A percentile compares a stretch with the other conserved stretches of the same genome.
phyloP scores from a whole-genome alignment of 2,797 vertebrate genomes.

The Karalla daura region DNA sequence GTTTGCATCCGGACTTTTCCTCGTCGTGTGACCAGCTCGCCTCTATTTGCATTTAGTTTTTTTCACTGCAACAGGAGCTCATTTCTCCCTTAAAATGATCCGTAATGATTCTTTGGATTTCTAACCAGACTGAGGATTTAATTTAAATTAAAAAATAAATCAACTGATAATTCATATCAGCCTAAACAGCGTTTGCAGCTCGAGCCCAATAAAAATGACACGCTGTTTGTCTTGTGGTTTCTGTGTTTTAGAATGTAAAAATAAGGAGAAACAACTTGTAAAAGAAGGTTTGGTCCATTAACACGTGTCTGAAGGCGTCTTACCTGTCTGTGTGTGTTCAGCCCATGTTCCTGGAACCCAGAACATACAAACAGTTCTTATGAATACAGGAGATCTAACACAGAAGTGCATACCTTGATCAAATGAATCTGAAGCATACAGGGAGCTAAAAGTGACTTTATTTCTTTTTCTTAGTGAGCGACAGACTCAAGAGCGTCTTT shows the following conservation, averaged over 20 bases:
- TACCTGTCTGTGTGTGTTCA: constrained; percentile 73
- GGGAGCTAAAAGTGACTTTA: neutral
- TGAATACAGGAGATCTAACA: neutral
- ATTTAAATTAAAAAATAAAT: too few relatives aligned
- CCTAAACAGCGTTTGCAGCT: too few relatives aligned
- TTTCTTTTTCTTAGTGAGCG: neutral
- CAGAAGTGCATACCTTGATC: neutral
- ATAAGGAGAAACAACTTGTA: neutral
- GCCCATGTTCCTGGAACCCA: constrained; percentile 62
- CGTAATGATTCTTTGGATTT: neutral
- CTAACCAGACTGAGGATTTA: too few relatives aligned
- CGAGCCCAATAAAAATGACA: too few relatives aligned
- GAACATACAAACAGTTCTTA: neutral
- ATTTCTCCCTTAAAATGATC: neutral
- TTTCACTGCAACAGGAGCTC: too few relatives aligned
- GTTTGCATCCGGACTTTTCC: too few relatives aligned
- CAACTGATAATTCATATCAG: neutral
- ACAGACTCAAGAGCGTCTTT: constrained; percentile 17
- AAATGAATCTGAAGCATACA: constrained; percentile 1
- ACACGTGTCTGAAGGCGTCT: neutral
- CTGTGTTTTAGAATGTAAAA: too few relatives aligned
- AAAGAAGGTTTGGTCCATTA: neutral
- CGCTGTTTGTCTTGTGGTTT: too few relatives aligned
- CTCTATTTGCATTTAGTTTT: too few relatives aligned
- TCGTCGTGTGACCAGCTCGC: too few relatives aligned